Percentiles rank a stretch among this genome's conserved stretches.
Conservation (phyloP, 2,113 vertebrate genomes). For the Chionomys nivalis region DNA sequence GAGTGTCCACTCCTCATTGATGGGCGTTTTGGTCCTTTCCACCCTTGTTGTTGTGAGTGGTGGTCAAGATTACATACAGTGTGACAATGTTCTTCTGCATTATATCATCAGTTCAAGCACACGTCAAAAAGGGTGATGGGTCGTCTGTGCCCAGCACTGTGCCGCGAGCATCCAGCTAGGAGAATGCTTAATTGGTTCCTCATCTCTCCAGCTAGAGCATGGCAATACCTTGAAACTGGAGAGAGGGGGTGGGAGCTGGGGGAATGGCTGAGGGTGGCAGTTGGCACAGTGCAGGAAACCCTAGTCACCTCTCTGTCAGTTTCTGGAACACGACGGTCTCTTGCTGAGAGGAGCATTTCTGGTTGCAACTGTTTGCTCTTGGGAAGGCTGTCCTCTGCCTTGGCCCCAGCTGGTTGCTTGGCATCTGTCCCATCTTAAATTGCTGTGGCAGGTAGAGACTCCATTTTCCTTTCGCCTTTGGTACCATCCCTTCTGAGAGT, state of each 20-base stretch:
- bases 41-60: neutral
- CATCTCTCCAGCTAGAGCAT: neutral
- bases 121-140: accelerated
- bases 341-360: neutral
- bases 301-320: neutral
- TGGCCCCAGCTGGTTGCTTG: neutral
- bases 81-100: neutral
- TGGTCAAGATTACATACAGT: neutral
- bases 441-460: neutral
- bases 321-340: neutral
- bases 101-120: accelerated
- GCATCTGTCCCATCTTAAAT: neutral
- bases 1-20: neutral
- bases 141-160: accelerated
- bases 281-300: neutral
- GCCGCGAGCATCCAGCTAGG: neutral
- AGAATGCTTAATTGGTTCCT: neutral
- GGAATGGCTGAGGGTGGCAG: neutral
- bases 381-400: neutral
- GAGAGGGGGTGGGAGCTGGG: accelerated
- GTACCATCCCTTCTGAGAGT: neutral
- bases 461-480: neutral
- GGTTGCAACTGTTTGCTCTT: neutral
- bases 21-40: neutral
- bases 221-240: neutral